Evolutionary conservation across 2,888 invertebrate genomes (phyloP).

Genomic region (Matsumyia berberina): DNA sequence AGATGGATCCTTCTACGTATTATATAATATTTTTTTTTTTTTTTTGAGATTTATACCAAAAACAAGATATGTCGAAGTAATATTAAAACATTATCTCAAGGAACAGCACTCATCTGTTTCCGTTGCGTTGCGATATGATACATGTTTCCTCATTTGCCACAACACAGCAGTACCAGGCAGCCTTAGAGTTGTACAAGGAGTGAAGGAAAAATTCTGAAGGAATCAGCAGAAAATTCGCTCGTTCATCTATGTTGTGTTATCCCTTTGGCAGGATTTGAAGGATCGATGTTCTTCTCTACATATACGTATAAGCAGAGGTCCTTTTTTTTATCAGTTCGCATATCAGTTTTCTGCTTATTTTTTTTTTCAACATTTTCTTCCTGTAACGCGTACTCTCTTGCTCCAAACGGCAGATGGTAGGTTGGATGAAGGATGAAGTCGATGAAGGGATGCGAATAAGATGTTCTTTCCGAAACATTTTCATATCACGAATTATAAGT

Average conservation of each 20-base stretch:
- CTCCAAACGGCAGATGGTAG: constrained; percentile 20
- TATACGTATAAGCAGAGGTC: constrained; percentile 42
- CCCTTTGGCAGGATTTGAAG: constrained; percentile 76
- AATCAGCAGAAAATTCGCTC: constrained; percentile 72
- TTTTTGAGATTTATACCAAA: not conserved
- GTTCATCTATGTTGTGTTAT: constrained; percentile 72
- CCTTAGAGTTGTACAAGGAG: not conserved
- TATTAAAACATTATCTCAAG: constrained; percentile 62
- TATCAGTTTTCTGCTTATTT: constrained; percentile 30
- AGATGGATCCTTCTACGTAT: too few relatives aligned
- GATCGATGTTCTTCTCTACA: constrained; percentile 58
- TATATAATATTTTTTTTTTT: too few relatives aligned
- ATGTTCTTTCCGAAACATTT: constrained; percentile 60
- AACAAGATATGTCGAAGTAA: constrained; percentile 32
- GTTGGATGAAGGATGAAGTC: constrained; percentile 7
- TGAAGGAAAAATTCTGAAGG: constrained; percentile 33
- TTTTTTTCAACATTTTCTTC: constrained; percentile 13
- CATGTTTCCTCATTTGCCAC: constrained; percentile 67
- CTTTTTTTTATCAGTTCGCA: constrained; percentile 41
- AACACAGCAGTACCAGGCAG: constrained; percentile 22
- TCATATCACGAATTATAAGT: constrained; percentile 61
- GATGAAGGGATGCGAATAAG: constrained; percentile 25
- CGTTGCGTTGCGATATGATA: constrained; percentile 57
- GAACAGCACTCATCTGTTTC: constrained; percentile 51
- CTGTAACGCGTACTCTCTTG: not conserved